Conservation (phyloP, 1,140 invertebrate genomes). For the Drosophila ohnishii region DNA sequence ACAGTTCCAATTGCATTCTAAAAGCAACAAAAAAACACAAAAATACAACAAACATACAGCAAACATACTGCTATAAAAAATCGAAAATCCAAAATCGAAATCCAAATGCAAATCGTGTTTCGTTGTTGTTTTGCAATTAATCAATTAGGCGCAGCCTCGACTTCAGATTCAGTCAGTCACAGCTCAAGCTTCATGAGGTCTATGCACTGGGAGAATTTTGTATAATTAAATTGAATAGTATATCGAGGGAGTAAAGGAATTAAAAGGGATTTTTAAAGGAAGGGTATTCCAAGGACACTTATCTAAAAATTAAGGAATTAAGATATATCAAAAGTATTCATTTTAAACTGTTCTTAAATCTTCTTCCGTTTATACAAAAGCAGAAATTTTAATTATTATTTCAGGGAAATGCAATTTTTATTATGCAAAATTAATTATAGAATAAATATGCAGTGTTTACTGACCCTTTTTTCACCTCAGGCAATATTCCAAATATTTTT, state of each 20-base stretch:
- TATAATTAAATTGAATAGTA: background rate
- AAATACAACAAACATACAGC: slow-evolving; percentile 8
- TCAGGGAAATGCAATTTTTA: background rate
- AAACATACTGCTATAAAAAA: slow-evolving; percentile 21
- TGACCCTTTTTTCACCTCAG: no score
- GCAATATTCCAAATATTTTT: no score
- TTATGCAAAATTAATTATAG: background rate
- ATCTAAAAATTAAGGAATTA: background rate
- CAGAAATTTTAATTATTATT: background rate
- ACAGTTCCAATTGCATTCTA: slow-evolving; percentile 79
- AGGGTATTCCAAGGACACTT: background rate
- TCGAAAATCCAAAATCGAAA: slow-evolving; percentile 62
- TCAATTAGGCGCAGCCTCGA: slow-evolving; percentile 74
- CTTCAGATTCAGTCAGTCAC: slow-evolving; percentile 28
- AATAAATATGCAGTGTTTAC: no score
- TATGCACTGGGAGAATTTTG: slow-evolving; percentile 9
- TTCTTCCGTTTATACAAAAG: background rate
- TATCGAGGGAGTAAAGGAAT: background rate
- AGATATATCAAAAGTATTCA: background rate
- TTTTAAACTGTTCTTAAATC: background rate
- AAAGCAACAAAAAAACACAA: slow-evolving; percentile 32
- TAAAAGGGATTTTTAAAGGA: background rate
- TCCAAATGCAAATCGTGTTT: slow-evolving; percentile 79
- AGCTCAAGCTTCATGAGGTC: slow-evolving; percentile 13
- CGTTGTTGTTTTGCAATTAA: slow-evolving; percentile 78